Percentiles rank a stretch among this genome's conserved stretches.
phyloP scores from a whole-genome alignment of 2,113 vertebrate genomes.

The Nesogale talazaci region DNA sequence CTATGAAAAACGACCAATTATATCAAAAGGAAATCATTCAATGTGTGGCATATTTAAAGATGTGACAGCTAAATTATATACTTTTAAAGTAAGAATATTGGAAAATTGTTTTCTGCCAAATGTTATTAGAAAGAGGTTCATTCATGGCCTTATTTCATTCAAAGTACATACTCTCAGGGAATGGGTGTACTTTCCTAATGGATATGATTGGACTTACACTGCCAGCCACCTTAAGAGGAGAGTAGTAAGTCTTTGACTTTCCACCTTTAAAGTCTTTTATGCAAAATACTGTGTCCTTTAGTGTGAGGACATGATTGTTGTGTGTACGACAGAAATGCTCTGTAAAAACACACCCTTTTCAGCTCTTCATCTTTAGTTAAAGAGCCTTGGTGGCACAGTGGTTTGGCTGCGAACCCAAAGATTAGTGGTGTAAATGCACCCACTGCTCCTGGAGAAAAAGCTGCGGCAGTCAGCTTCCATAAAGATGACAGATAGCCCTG shows the following conservation, averaged over 20 bases:
- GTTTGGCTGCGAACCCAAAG: no score
- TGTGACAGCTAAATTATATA: neutral
- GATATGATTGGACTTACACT: neutral
- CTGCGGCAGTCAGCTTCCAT: no score
- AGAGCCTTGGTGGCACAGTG: no score
- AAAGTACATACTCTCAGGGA: conserved; percentile 31
- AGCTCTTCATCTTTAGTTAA: neutral
- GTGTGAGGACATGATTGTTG: neutral
- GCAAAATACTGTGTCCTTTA: neutral
- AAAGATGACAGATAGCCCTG: no score
- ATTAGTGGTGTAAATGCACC: no score
- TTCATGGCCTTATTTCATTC: conserved; percentile 14
- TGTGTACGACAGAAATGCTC: neutral
- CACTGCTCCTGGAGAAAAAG: no score
- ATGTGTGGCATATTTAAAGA: neutral
- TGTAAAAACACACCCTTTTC: neutral
- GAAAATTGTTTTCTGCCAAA: conserved; percentile 6
- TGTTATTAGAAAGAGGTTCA: conserved; percentile 4
- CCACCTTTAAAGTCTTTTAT: neutral
- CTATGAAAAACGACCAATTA: conserved; percentile 27
- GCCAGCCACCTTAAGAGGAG: neutral
- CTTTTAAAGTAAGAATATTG: neutral
- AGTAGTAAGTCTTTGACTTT: neutral
- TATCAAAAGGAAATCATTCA: neutral
- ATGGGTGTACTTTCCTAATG: neutral